Percentiles rank a stretch among this genome's conserved stretches.
Evolutionary conservation across 2,888 invertebrate species (phyloP).

Genomic region (Sphaeridia pumilis): DNA sequence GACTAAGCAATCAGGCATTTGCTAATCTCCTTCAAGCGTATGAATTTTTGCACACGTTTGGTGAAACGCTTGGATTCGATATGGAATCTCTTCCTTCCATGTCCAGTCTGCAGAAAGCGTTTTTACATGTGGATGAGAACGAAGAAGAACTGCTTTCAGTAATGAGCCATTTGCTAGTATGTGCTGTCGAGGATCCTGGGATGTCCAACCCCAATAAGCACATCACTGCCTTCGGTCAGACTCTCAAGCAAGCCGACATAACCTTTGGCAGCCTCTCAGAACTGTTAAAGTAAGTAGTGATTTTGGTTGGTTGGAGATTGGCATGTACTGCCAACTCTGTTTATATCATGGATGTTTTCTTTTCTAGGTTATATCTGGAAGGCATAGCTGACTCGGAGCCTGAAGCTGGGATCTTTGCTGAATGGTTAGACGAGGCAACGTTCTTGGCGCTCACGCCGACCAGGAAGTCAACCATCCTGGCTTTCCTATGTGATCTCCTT

Average conservation of each 20-base stretch:
- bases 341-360: too few species aligned
- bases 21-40: constrained; percentile 85
- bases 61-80: constrained; percentile 80
- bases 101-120: constrained; percentile 71
- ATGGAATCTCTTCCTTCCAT: constrained; percentile 76
- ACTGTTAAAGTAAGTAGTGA: constrained; percentile 55
- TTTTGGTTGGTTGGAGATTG: too few species aligned
- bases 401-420: constrained; percentile 44
- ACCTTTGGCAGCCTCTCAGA: constrained; percentile 85
- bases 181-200: constrained; percentile 81
- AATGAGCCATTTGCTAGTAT: constrained; percentile 76
- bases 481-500: constrained; percentile 87
- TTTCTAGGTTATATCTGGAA: constrained; percentile 33
- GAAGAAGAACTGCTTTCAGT: constrained; percentile 76
- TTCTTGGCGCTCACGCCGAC: constrained; percentile 75
- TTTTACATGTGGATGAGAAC: constrained; percentile 65
- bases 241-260: constrained; percentile 75
- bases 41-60: constrained; percentile 93
- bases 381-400: constrained; percentile 31
- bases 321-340: too few species aligned
- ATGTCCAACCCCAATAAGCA: constrained; percentile 80
- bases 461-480: constrained; percentile 75
- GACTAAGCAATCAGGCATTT: constrained; percentile 76
- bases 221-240: constrained; percentile 80
- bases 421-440: constrained; percentile 67